A percentile compares a stretch with the other conserved stretches of the same genome.
phyloP scores from a whole-genome alignment of 2,888 invertebrate species.

The Lochmaea capreae region DNA sequence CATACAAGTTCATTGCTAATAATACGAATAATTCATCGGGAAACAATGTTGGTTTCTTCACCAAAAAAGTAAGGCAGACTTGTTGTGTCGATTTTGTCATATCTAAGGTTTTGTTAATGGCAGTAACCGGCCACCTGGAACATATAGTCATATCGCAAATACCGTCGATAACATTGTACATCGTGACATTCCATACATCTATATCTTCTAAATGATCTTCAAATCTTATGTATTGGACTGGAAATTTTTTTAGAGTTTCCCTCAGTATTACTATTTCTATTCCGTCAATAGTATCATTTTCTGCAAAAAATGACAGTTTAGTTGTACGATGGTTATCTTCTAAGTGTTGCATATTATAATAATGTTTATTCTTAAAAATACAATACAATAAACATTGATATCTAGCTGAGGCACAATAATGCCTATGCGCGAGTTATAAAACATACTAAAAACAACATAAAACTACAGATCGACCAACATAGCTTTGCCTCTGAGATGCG shows the following conservation, averaged over 20 bases:
- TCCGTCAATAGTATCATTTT: constrained; percentile 37
- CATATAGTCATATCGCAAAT: constrained; percentile 51
- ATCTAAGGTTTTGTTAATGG: constrained; percentile 37
- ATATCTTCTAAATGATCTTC: constrained; percentile 11
- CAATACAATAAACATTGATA: no score
- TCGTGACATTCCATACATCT: constrained; percentile 42
- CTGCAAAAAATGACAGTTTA: neutral
- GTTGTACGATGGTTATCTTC: neutral
- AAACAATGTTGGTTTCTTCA: constrained; percentile 54
- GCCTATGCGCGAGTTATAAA: no score
- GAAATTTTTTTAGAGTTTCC: constrained; percentile 47
- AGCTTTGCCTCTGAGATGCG: no score
- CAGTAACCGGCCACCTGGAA: constrained; percentile 47
- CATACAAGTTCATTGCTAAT: constrained; percentile 47
- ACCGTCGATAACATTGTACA: constrained; percentile 39
- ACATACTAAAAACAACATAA: no score
- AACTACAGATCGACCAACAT: no score
- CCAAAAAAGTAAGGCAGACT: constrained; percentile 53
- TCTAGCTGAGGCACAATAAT: no score
- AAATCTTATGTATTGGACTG: constrained; percentile 37
- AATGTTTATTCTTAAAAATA: no score
- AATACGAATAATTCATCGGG: constrained; percentile 51
- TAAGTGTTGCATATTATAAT: no score
- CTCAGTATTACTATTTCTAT: constrained; percentile 48
- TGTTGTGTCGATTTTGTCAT: constrained; percentile 48